Evolutionary conservation across 2,888 invertebrate species (phyloP).

Genomic region (Sesamia inferens): DNA sequence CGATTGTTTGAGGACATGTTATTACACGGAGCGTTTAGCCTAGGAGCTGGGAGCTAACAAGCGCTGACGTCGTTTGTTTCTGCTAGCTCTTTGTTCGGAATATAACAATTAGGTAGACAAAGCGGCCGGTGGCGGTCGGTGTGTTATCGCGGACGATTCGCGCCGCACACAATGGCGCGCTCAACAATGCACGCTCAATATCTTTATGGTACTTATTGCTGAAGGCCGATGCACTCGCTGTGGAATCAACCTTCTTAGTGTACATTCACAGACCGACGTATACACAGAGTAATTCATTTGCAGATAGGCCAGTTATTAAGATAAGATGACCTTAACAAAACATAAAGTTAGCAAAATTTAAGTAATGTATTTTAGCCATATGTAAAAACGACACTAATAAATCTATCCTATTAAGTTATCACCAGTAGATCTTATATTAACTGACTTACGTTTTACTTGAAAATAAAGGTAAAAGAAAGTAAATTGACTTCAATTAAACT

Average conservation of each 20-base stretch:
- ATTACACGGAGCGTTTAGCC: constrained; percentile 86
- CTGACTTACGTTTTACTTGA: neutral
- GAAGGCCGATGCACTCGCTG: constrained; percentile 85
- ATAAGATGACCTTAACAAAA: neutral
- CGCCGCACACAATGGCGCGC: constrained; percentile 77
- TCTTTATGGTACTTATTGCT: constrained; percentile 84
- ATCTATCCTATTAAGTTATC: neutral
- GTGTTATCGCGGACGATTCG: constrained; percentile 81
- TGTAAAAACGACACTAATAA: too few species aligned
- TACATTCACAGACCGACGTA: constrained; percentile 67
- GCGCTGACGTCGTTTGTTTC: constrained; percentile 84
- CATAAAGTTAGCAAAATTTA: neutral
- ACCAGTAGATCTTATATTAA: neutral
- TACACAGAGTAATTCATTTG: constrained; percentile 57
- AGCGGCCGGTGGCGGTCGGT: constrained; percentile 78
- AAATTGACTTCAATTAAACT: neutral
- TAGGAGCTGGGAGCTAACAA: constrained; percentile 80
- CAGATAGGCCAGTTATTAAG: constrained; percentile 42
- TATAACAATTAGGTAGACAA: constrained; percentile 88
- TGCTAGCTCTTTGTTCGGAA: constrained; percentile 83
- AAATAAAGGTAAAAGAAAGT: neutral
- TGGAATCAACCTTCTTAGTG: constrained; percentile 80
- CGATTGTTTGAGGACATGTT: constrained; percentile 88
- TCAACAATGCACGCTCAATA: constrained; percentile 87
- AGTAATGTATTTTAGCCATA: neutral